Conservation (phyloP, 2,888 invertebrate genomes). For the Drosophila percnosoma region DNA sequence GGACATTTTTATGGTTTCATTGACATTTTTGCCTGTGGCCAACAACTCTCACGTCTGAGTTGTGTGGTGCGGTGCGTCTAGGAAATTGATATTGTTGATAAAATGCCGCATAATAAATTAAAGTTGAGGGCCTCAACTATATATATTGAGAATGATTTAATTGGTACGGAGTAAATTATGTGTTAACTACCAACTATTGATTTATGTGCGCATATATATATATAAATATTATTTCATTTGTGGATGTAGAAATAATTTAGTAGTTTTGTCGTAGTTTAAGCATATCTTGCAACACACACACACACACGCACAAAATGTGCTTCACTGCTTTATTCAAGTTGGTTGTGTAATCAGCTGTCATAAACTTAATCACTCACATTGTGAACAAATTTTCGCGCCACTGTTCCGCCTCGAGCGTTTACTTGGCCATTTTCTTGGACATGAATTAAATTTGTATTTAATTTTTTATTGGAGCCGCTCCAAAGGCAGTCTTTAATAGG, state of each 20-base stretch:
- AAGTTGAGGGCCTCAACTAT: slow-evolving; percentile 8
- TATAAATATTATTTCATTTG: neutral
- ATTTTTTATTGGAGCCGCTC: slow-evolving; percentile 14
- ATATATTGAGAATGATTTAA: slow-evolving; percentile 15
- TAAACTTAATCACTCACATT: neutral
- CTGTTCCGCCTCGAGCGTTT: slow-evolving; percentile 6
- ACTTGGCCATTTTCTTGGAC: slow-evolving; percentile 30
- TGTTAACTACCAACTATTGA: neutral
- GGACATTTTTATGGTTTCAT: slow-evolving; percentile 73
- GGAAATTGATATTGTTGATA: slow-evolving; percentile 46
- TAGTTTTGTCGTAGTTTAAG: neutral
- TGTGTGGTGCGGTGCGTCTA: slow-evolving; percentile 3
- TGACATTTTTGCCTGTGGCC: slow-evolving; percentile 58
- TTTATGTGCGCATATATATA: neutral
- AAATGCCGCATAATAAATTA: slow-evolving; percentile 39
- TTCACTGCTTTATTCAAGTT: neutral
- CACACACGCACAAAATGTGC: too few relatives aligned
- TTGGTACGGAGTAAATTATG: slow-evolving; percentile 13
- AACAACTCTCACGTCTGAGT: slow-evolving; percentile 3
- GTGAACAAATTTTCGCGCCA: slow-evolving; percentile 6
- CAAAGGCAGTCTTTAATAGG: neutral
- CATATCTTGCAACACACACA: too few relatives aligned
- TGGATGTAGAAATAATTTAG: neutral
- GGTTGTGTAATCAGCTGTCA: neutral
- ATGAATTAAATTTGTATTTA: slow-evolving; percentile 21